A percentile compares a stretch with the other conserved stretches of the same genome.
Conservation (phyloP, 2,888 invertebrate species). For the Dicyrtomina minuta region DNA sequence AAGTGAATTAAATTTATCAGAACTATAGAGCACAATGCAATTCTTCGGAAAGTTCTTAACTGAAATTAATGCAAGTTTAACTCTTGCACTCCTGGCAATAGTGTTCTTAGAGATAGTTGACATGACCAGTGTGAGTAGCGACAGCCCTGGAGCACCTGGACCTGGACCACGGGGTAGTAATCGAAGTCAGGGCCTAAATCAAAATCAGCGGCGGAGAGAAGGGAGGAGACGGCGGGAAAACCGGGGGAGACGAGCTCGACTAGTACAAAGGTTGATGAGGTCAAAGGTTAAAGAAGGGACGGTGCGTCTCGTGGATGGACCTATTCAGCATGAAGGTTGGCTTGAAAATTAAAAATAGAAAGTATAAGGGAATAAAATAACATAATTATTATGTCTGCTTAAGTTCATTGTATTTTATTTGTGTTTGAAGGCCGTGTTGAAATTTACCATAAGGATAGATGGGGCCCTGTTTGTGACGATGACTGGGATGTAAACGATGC, state of each 20-base stretch:
- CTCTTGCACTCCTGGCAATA: too few species aligned
- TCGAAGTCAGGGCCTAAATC: too few species aligned
- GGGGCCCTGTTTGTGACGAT: conserved; percentile 91
- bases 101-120: too few species aligned
- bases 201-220: neutral
- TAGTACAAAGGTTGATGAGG: conserved; percentile 67
- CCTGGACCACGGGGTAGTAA: too few species aligned
- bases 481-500: conserved; percentile 87
- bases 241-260: conserved; percentile 60
- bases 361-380: neutral
- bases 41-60: too few species aligned
- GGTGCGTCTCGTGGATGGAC: conserved; percentile 70
- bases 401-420: neutral
- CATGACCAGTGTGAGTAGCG: too few species aligned
- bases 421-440: conserved; percentile 79
- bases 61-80: too few species aligned
- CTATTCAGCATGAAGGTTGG: conserved; percentile 70
- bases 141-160: too few species aligned
- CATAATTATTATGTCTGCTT: too few species aligned
- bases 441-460: conserved; percentile 79
- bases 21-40: too few species aligned
- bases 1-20: too few species aligned
- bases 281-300: conserved; percentile 74
- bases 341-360: neutral
- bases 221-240: conserved; percentile 36